Conservation (phyloP, 2,113 vertebrate species). For the Mixornis gularis region DNA sequence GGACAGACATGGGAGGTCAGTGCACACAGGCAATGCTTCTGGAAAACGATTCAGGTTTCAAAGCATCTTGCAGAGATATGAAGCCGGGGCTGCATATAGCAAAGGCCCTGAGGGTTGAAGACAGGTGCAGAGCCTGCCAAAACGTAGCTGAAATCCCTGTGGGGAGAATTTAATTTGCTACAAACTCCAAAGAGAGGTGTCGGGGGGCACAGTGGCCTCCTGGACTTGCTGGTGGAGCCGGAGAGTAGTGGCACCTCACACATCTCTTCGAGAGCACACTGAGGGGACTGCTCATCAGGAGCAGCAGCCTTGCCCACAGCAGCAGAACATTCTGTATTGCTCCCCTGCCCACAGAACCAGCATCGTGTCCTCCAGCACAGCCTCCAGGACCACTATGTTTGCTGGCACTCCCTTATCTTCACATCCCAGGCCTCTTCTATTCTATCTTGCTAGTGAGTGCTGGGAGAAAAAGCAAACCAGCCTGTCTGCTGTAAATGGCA, state of each 20-base stretch:
- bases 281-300: rapidly evolving
- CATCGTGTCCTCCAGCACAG: not conserved
- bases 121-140: constrained; percentile 4
- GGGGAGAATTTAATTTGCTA: not conserved
- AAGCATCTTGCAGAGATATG: not conserved
- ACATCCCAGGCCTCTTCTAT: not conserved
- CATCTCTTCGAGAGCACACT: rapidly evolving
- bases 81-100: not conserved
- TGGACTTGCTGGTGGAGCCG: rapidly evolving
- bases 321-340: not conserved
- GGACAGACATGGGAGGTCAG: not conserved
- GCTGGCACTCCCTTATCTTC: not conserved
- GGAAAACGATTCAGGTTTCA: not conserved
- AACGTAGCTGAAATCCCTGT: not conserved
- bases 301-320: rapidly evolving
- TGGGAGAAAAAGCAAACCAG: not conserved
- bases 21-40: rapidly evolving
- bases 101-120: not conserved
- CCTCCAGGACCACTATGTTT: not conserved
- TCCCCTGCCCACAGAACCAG: rapidly evolving
- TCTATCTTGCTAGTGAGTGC: not conserved
- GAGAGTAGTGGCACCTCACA: rapidly evolving
- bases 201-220: rapidly evolving
- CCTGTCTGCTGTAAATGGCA: not conserved
- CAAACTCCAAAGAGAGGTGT: not conserved